Evolutionary conservation across 2,797 vertebrate species (phyloP), one percentile per base, ranked within the genome.

Genomic region (Hemibagrus guttatus): DNA sequence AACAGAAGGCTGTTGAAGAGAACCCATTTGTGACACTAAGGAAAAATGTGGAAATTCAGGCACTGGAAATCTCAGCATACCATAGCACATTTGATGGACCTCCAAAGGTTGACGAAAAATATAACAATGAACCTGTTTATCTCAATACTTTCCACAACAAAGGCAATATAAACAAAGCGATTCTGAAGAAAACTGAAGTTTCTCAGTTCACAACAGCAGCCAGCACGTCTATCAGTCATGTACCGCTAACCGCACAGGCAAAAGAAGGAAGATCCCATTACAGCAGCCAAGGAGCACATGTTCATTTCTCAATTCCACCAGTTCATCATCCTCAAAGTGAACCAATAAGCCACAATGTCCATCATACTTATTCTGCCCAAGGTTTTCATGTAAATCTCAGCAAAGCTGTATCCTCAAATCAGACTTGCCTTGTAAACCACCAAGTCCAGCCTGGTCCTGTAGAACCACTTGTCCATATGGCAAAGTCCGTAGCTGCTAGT

Each of bases 21-120:
- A 99, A 99, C 89, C 98, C 98, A 0, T 99, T 99, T 87, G 98
- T 98, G 69, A 96, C 97, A 0, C 95, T 97, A 0, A 95, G 96
- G 12, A 99, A 97, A 94, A 98, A 98, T 0, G 96, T 97, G 21
- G 98, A 98, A 89, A 95, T 98, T 66, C 97, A 97, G 46, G 97
- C 97, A 31, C 88, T 99, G 96, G 98, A 99, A 92, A 99, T 98
- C 91, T 97, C 97, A 0, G 97, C 97, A 59, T 99, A 98, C 91
- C 97, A 98, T 94, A 97, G 90, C 0, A 95, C 97, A 84, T 94
- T 96, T 46, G 96, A 93, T 0, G 97, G 96, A 86, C 95, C 96
- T 54, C 92, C 95, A 88, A 97, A 96, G 93, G 95, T 94, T 3
- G 97, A 99, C 93, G 98, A 99, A 1, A 97, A 98, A 93, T 98